Conservation (phyloP, 2,888 invertebrate species). For the Bruchidius siliquastri region DNA sequence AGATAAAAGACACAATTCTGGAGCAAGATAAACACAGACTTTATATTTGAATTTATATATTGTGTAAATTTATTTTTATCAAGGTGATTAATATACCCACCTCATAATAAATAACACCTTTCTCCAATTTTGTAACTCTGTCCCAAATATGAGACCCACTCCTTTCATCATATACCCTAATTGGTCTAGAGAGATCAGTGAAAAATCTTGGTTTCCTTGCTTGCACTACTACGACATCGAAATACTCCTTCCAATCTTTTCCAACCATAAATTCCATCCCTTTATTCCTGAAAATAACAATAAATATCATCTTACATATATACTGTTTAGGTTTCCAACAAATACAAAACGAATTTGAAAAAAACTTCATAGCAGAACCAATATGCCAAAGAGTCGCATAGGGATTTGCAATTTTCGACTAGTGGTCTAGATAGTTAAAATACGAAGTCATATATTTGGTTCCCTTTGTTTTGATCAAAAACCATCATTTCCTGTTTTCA, state of each 20-base stretch:
- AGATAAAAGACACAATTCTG: no score
- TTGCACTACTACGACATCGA: conserved; percentile 91
- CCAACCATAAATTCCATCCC: conserved; percentile 91
- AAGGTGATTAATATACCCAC: conserved; percentile 48
- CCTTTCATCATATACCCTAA: conserved; percentile 79
- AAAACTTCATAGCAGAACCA: no score
- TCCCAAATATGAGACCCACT: conserved; percentile 87
- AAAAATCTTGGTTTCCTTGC: conserved; percentile 97
- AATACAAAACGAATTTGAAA: no score
- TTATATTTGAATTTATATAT: no score
- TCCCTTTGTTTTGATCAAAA: no score
- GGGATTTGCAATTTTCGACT: no score
- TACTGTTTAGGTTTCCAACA: background rate
- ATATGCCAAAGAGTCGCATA: no score
- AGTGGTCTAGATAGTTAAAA: no score
- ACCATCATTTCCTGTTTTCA: no score
- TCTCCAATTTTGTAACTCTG: conserved; percentile 77
- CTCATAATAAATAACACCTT: conserved; percentile 89
- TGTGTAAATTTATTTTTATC: no score
- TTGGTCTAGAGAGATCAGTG: conserved; percentile 84
- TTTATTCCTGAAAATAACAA: conserved; percentile 62
- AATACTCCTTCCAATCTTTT: conserved; percentile 80
- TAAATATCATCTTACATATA: background rate
- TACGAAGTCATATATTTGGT: no score
- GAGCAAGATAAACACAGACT: no score